Base-by-base conservation (phyloP, 2,888 invertebrate species). In the Acanthoscelides obtectus region DNA sequence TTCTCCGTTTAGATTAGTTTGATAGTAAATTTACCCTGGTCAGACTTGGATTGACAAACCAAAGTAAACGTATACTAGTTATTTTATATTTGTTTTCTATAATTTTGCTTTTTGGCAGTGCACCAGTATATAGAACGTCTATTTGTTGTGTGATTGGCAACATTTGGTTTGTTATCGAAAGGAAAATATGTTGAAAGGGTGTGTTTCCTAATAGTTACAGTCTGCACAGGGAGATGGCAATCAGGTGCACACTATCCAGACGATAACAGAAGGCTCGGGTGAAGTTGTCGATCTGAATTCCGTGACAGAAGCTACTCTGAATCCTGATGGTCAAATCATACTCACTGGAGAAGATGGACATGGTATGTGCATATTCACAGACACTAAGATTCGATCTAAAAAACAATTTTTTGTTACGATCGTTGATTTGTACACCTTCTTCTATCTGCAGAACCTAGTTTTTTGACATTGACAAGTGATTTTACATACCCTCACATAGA, bases 271-370 rank as follows among this genome's bases (percentile, higher is more conserved):
- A 83, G 92, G 93, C 80, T 89, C 90, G 21, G 90, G 93, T 68
- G 94, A 96, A 82, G 92, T 94, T 65, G 94, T 97, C 65, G 97
- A 97, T 86, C 89, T 97, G 80, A 94, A 93, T 86, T 91, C 92
- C 20, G 92, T 95, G 45, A 93, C 95, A n/a, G 96, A 96, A 86
- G 96, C 96, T 75, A 93, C 95, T 72, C 89, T 96, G 79, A 94
- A 93, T 83, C 95, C 94, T 84, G 97, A 97, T 85, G 97, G 97
- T 8, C 97, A 97, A 87, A 92, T 98, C 83, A 96, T 97, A 81
- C 91, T 98, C 81, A 97, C 97, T 71, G 95, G 96, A 73, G 97
- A 97, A 87, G 96, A 97, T 86, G 96, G 96, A 72, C 96, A 95
- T 86, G 94, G 95, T 95, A 87, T 86, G 83, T 45, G 17, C 45